phyloP scores from a whole-genome alignment of 2,888 invertebrate species.

The Coenonympha glycerion region DNA sequence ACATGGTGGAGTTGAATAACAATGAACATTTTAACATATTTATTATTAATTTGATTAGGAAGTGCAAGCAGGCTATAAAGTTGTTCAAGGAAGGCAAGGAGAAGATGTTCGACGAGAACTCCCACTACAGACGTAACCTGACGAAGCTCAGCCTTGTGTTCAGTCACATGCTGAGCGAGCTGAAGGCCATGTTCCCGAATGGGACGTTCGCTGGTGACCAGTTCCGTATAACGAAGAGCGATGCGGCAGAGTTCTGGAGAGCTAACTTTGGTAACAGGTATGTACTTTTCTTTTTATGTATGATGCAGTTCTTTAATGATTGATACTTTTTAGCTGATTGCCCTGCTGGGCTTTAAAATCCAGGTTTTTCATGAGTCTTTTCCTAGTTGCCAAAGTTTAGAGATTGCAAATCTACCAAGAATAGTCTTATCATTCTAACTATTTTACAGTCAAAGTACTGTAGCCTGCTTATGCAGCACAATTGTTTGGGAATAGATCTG shows the following conservation, averaged over 20 bases:
- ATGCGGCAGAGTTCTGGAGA: conserved; percentile 99
- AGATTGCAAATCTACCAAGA: too few relatives aligned
- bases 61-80: conserved; percentile 99
- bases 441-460: too few relatives aligned
- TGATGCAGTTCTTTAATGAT: too few relatives aligned
- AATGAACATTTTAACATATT: conserved; percentile 99
- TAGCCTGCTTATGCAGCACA: too few relatives aligned
- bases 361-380: too few relatives aligned
- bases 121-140: conserved; percentile 92
- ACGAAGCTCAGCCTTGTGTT: conserved; percentile 99
- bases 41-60: conserved; percentile 97
- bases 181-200: conserved; percentile 98
- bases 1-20: conserved; percentile 92
- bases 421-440: too few relatives aligned
- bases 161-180: conserved; percentile 99
- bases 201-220: conserved; percentile 97
- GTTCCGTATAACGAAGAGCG: conserved; percentile 98
- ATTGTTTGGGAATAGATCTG: too few relatives aligned
- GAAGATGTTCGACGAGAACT: conserved; percentile 97
- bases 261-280: conserved; percentile 97
- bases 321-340: too few relatives aligned
- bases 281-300: too few relatives aligned
- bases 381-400: too few relatives aligned
- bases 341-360: too few relatives aligned
- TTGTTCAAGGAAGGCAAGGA: conserved; percentile 99